Conservation (phyloP, 2,888 invertebrate genomes). For the Anticlea derivata region DNA sequence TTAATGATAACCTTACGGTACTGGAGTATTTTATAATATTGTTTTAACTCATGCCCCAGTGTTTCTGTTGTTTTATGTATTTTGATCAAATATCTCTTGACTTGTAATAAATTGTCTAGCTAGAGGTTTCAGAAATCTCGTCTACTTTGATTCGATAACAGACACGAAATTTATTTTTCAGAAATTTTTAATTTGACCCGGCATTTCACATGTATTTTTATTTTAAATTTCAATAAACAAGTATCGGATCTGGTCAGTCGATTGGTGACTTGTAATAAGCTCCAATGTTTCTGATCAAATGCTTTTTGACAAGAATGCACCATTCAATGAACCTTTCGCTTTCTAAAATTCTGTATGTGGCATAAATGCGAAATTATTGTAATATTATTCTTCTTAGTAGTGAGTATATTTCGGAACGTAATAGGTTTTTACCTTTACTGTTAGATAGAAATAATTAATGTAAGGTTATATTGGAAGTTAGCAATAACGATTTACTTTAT, state of each 20-base stretch:
- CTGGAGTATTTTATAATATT: constrained; percentile 39
- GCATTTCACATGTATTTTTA: background rate
- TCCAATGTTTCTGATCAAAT: too few species aligned
- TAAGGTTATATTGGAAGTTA: background rate
- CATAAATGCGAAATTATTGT: too few species aligned
- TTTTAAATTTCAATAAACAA: too few species aligned
- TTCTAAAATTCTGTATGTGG: too few species aligned
- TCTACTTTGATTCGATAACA: constrained; percentile 26
- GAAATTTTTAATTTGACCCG: constrained; percentile 15
- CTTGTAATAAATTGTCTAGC: constrained; percentile 32
- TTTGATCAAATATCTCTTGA: constrained; percentile 15
- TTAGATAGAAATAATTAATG: background rate
- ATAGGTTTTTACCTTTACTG: too few species aligned
- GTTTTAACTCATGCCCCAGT: constrained; percentile 22
- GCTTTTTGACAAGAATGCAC: too few species aligned
- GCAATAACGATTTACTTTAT: background rate
- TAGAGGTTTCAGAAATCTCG: constrained; percentile 53
- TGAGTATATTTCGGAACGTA: too few species aligned
- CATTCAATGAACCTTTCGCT: too few species aligned
- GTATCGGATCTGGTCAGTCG: too few species aligned
- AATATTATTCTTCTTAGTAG: background rate
- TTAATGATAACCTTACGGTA: constrained; percentile 25
- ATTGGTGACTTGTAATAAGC: too few species aligned
- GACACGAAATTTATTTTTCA: too few species aligned
- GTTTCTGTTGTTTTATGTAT: constrained; percentile 21